A percentile compares a stretch with the other conserved stretches of the same genome.
These are phyloP conservation scores for Brachionus rubens DNA, from an alignment of 1,140 invertebrate species.

Conservation along the genomic window DNA sequence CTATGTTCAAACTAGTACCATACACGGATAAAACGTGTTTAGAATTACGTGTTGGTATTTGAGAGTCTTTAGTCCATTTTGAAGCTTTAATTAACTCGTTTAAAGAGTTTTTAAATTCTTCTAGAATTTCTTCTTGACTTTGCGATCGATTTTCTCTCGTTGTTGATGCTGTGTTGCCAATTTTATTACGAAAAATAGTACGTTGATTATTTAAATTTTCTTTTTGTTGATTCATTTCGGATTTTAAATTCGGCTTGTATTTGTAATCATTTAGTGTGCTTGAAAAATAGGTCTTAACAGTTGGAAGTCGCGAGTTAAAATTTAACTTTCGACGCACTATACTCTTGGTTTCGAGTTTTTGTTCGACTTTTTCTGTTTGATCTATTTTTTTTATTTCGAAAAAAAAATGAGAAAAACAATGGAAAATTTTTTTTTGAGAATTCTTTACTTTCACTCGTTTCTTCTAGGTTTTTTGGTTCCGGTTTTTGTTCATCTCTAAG, in stretches of 20 bases:
- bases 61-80: conserved; percentile 23
- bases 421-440: no score
- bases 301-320: no score
- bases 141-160: not conserved
- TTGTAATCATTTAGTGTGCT: no score
- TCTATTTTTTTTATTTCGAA: no score
- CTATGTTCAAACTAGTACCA: not conserved
- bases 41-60: not conserved
- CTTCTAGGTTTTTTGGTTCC: no score
- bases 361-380: no score
- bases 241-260: not conserved
- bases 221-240: not conserved
- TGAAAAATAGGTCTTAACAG: no score
- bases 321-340: no score
- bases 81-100: conserved; percentile 36
- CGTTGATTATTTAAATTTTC: not conserved
- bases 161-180: not conserved
- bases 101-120: conserved; percentile 41
- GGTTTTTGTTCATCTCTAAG: no score
- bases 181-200: not conserved
- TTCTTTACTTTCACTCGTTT: no score
- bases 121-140: conserved; percentile 43
- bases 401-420: no score
- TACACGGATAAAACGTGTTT: not conserved
- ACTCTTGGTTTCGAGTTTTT: no score